Conservation (phyloP, 2,113 vertebrate genomes). For the Tetrao urogallus region DNA sequence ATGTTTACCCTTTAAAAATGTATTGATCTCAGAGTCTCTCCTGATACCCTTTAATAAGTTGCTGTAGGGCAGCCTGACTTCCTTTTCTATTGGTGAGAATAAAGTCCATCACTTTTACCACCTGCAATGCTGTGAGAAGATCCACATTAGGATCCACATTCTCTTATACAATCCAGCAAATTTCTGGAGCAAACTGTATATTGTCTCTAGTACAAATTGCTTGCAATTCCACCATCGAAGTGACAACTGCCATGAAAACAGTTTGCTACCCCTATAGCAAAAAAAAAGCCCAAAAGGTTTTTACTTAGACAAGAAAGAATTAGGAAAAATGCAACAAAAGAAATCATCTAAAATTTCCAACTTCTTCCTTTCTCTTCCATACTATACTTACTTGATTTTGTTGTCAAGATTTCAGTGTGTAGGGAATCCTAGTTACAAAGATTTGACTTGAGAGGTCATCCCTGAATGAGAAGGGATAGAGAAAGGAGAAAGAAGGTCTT, state of each 20-base stretch:
- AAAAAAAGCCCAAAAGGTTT: not conserved
- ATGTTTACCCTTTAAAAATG: not conserved
- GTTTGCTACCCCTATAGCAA: not conserved
- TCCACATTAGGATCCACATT: conserved; percentile 27
- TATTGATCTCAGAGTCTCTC: not conserved
- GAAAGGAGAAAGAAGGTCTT: not conserved
- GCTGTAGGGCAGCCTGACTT: not conserved
- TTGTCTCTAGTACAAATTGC: not conserved
- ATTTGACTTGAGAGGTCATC: not conserved
- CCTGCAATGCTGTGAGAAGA: conserved; percentile 1
- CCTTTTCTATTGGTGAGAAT: not conserved
- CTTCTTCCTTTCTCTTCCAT: not conserved
- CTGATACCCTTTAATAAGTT: not conserved
- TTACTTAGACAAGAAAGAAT: not conserved
- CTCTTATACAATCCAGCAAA: not conserved
- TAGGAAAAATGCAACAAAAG: not conserved
- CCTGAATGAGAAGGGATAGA: not conserved
- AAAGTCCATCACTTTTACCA: not conserved
- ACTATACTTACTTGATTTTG: not conserved
- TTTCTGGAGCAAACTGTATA: not conserved
- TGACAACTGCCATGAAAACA: not conserved
- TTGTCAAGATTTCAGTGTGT: not conserved
- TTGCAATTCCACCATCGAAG: not conserved
- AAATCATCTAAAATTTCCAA: not conserved
- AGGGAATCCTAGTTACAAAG: not conserved